Conservation (phyloP, 2,797 vertebrate species). For the Falco peregrinus region DNA sequence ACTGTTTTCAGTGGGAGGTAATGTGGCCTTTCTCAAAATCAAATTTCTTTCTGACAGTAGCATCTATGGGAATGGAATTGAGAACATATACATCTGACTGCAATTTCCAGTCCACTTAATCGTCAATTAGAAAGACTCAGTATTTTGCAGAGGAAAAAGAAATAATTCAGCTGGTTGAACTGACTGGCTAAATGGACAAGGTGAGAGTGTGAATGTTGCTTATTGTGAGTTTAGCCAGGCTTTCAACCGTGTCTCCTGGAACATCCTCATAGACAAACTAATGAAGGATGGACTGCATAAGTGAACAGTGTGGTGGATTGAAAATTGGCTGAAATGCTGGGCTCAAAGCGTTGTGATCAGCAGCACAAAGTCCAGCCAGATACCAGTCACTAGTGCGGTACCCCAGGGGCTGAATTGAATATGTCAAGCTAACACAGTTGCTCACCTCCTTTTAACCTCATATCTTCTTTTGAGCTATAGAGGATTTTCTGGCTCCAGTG, state of each 20-base stretch:
- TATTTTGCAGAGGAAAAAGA: background rate
- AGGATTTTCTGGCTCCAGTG: background rate
- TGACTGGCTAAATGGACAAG: background rate
- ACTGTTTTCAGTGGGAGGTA: background rate
- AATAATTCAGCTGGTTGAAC: background rate
- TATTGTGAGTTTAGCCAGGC: background rate
- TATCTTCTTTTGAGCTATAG: background rate
- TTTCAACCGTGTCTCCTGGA: background rate
- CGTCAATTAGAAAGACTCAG: background rate
- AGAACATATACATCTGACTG: background rate
- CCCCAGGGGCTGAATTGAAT: background rate
- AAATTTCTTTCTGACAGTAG: background rate
- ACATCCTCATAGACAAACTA: background rate
- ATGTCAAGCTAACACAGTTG: background rate
- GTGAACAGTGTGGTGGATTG: background rate
- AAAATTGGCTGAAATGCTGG: background rate
- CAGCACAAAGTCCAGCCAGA: background rate
- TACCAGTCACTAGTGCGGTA: background rate
- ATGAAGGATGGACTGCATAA: background rate
- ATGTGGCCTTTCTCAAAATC: background rate
- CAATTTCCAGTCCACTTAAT: background rate
- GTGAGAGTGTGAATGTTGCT: background rate
- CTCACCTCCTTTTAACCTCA: background rate
- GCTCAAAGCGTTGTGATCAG: background rate
- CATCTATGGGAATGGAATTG: background rate